Percentiles rank a stretch among this genome's conserved stretches.
Conservation (phyloP, 2,888 invertebrate genomes). For the Elysia crispata region DNA sequence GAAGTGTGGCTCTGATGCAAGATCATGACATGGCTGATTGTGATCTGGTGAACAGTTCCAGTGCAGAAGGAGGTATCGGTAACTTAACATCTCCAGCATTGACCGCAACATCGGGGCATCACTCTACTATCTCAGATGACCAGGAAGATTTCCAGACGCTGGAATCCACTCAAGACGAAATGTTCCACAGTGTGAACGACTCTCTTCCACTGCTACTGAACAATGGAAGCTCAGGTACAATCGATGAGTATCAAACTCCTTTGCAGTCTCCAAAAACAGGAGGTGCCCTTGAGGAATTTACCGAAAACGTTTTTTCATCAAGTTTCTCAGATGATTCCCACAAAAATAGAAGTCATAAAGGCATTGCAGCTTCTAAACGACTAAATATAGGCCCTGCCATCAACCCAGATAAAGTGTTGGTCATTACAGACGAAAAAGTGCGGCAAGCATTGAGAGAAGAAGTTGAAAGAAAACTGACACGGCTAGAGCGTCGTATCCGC, state of each 20-base stretch:
- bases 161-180: constrained; percentile 25
- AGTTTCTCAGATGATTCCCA: no score
- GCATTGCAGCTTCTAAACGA: no score
- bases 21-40: no score
- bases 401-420: background rate
- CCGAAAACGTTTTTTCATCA: no score
- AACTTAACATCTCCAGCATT: constrained; percentile 13
- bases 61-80: no score
- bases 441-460: constrained; percentile 51
- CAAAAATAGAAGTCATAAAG: no score
- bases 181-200: background rate
- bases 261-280: constrained; percentile 55
- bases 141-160: constrained; percentile 25
- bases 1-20: no score
- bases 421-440: constrained; percentile 30
- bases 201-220: background rate
- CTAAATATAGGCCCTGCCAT: no score
- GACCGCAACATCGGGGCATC: constrained; percentile 20
- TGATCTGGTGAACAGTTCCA: no score
- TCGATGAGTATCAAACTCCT: constrained; percentile 59
- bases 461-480: constrained; percentile 61
- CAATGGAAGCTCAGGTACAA: constrained; percentile 53
- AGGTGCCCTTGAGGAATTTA: background rate
- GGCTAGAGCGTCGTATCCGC: constrained; percentile 58
- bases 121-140: constrained; percentile 36